These are phyloP conservation scores for Otolemur crassicaudatus DNA, from an alignment of 2,797 vertebrate species.

Conservation along the genomic window DNA sequence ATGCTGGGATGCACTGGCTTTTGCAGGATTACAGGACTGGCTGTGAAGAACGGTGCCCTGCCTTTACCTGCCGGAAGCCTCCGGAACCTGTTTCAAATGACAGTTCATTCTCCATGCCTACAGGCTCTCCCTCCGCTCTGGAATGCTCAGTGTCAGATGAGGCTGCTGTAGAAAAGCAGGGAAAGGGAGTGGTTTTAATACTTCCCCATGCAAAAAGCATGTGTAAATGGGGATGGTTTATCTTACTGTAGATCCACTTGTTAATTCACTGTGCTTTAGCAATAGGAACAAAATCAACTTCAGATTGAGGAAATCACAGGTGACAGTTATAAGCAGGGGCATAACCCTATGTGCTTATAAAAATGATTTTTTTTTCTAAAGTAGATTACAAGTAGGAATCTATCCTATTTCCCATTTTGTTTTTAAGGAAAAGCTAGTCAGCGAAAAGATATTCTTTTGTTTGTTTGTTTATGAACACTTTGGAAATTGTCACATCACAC, in stretches of 20 bases:
- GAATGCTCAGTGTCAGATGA: background rate
- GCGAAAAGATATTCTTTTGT: conserved; percentile 81
- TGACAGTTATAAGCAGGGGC: conserved; percentile 77
- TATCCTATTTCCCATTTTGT: conserved; percentile 76
- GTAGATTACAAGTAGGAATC: conserved; percentile 55
- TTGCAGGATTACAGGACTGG: conserved; percentile 4
- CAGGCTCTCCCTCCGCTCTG: background rate
- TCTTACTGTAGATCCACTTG: background rate
- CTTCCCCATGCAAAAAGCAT: fast-evolving
- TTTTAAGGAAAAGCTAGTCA: conserved; percentile 76
- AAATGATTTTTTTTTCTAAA: conserved; percentile 52
- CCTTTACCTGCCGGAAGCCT: background rate
- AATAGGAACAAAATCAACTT: background rate
- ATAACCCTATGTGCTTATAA: conserved; percentile 41
- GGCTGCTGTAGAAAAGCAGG: background rate
- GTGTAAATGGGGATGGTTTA: background rate
- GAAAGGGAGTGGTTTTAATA: conserved; percentile 55
- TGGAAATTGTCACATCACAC: conserved; percentile 69
- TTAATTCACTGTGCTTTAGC: conserved; percentile 14
- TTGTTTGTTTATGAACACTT: conserved; percentile 63
- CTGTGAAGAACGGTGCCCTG: background rate
- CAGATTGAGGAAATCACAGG: conserved; percentile 12
- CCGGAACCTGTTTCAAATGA: conserved; percentile 5
- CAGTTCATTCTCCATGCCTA: background rate
- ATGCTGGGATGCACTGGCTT: background rate